A percentile compares a stretch with the other conserved stretches of the same genome.
phyloP scores from a whole-genome alignment of 2,888 invertebrate genomes.

The Limnephilus marmoratus region DNA sequence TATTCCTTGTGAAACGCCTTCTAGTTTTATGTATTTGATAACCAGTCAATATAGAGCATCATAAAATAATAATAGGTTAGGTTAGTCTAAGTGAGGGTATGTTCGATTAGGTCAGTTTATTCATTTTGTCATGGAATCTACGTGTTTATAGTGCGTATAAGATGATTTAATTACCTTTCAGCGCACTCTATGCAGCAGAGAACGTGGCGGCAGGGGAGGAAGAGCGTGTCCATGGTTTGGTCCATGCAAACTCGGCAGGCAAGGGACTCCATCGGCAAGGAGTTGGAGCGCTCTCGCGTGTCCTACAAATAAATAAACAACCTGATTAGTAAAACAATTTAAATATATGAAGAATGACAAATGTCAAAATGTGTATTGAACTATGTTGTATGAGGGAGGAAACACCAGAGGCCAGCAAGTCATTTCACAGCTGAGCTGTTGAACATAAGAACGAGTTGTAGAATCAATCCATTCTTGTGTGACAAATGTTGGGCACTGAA shows the following conservation, averaged over 20 bases:
- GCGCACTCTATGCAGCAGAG: conserved; percentile 89
- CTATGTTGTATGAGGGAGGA: no score
- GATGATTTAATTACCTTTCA: conserved; percentile 72
- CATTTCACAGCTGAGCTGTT: no score
- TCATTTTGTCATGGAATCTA: no score
- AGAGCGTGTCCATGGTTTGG: conserved; percentile 86
- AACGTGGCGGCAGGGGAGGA: conserved; percentile 93
- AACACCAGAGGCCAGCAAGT: no score
- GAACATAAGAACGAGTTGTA: no score
- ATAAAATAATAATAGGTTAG: no score
- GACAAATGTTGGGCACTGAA: no score
- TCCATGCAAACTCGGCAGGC: conserved; percentile 95
- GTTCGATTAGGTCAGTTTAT: no score
- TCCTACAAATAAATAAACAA: conserved; percentile 57
- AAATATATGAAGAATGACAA: background rate
- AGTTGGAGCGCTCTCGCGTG: conserved; percentile 67
- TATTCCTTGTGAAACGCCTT: background rate
- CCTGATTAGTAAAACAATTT: background rate
- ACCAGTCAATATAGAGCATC: no score
- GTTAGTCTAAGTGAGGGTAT: no score
- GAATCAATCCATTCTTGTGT: no score
- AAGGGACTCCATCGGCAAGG: conserved; percentile 79
- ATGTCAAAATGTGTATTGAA: no score
- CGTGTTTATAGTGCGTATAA: background rate
- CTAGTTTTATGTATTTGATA: background rate